Evolutionary conservation across 2,888 invertebrate species (phyloP).

Genomic region (Bellardia bayeri): DNA sequence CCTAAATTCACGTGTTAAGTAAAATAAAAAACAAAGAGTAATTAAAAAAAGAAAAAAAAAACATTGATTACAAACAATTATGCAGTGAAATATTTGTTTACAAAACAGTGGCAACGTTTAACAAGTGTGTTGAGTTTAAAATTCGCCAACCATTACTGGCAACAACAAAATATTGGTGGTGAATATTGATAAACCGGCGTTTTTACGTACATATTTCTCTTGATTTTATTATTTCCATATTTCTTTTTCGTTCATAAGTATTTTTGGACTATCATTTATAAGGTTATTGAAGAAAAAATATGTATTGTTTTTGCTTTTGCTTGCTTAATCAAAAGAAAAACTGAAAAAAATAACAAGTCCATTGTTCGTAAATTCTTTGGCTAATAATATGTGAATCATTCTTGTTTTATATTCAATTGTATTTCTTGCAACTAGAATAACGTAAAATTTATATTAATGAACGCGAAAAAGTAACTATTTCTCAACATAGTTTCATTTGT

Average conservation of each 20-base stretch:
- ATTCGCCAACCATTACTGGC: neutral
- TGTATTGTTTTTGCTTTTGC: neutral
- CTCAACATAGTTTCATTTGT: no score
- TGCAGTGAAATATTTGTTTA: neutral
- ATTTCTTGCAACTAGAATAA: neutral
- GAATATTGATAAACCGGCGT: constrained; percentile 43
- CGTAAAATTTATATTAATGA: neutral
- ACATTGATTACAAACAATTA: constrained; percentile 18
- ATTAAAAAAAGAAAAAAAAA: neutral
- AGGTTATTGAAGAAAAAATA: neutral
- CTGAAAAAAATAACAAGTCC: constrained; percentile 3
- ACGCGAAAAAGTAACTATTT: neutral
- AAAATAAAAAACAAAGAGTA: constrained; percentile 16
- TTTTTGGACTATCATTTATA: constrained; percentile 12
- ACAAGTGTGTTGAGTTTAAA: constrained; percentile 42
- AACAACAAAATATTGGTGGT: constrained; percentile 20
- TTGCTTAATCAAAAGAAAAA: neutral
- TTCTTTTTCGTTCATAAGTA: constrained; percentile 12
- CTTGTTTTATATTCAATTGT: neutral
- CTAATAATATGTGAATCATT: neutral
- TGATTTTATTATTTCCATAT: neutral
- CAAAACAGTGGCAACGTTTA: constrained; percentile 35
- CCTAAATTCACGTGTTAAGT: constrained; percentile 16
- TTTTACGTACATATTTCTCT: constrained; percentile 24
- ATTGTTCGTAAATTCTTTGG: neutral